Percentiles rank a stretch among this genome's conserved stretches.
phyloP scores from a whole-genome alignment of 2,888 invertebrate species.

The Philonicus albiceps region DNA sequence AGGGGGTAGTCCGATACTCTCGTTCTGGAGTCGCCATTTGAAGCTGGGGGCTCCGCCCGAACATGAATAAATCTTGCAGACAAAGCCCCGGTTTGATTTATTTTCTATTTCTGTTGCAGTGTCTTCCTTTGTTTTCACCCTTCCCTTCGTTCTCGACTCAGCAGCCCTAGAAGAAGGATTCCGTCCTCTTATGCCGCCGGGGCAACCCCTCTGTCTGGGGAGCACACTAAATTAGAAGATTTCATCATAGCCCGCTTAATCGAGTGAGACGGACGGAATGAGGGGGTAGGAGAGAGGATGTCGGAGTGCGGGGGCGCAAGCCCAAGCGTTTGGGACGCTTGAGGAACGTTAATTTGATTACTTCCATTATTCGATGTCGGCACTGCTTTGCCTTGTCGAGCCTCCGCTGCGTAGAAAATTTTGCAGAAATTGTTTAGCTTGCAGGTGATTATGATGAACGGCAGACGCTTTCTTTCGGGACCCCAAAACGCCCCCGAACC shows the following conservation, averaged over 20 bases:
- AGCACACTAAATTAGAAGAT: neutral
- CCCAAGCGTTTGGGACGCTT: neutral
- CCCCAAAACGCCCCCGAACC: neutral
- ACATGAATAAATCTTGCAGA: neutral
- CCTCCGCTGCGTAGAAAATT: neutral
- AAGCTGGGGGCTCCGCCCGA: neutral
- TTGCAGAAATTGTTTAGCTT: conserved; percentile 3
- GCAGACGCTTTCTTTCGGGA: neutral
- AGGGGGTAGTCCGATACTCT: neutral
- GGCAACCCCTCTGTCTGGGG: neutral
- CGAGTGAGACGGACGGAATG: neutral
- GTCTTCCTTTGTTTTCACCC: neutral
- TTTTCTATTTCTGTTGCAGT: conserved; percentile 17
- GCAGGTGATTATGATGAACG: neutral
- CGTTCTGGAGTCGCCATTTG: neutral
- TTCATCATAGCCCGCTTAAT: neutral
- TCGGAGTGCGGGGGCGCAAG: neutral
- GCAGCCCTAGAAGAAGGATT: neutral
- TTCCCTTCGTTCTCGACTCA: neutral
- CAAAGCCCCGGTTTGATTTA: conserved; percentile 10
- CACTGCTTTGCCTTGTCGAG: neutral
- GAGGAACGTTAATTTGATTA: conserved; percentile 15
- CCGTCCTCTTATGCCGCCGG: neutral
- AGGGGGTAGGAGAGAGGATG: neutral
- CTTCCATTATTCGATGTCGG: conserved; percentile 7